A percentile compares a stretch with the other conserved stretches of the same genome.
phyloP scores from a whole-genome alignment of 1,140 invertebrate genomes.

The Helicorthomorpha holstii region DNA sequence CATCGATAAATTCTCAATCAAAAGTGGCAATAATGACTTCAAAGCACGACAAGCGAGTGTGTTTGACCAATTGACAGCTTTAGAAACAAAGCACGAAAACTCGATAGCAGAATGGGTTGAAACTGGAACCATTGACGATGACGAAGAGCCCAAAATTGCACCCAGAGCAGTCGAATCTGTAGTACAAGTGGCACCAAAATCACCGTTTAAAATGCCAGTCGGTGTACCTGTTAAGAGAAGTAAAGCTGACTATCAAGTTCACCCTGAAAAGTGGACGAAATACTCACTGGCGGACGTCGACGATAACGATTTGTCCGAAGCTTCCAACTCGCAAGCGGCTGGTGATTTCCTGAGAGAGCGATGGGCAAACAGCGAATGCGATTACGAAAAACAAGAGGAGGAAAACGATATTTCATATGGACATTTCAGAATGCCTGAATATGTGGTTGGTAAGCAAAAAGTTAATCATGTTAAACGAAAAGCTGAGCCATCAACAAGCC shows the following conservation, averaged over 20 bases:
- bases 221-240: background rate
- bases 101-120: slow-evolving; percentile 8
- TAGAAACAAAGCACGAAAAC: slow-evolving; percentile 16
- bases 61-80: slow-evolving; percentile 13
- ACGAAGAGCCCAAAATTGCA: background rate
- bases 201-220: background rate
- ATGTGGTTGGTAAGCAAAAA: too few relatives aligned
- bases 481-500: too few relatives aligned
- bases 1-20: background rate
- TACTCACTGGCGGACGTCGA: slow-evolving; percentile 17
- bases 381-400: background rate
- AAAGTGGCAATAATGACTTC: slow-evolving; percentile 2
- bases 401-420: too few relatives aligned
- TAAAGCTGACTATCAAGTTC: slow-evolving; percentile 14
- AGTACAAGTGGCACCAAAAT: too few relatives aligned
- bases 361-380: background rate
- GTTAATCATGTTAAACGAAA: too few relatives aligned
- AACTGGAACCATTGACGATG: background rate
- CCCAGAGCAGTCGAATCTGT: background rate
- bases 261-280: slow-evolving; percentile 17
- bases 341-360: slow-evolving; percentile 16
- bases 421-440: too few relatives aligned
- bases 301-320: slow-evolving; percentile 13
- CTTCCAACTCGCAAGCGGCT: slow-evolving; percentile 15
- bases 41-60: slow-evolving; percentile 10